phyloP scores from a whole-genome alignment of 2,888 invertebrate species.

The Aphrophora alni region DNA sequence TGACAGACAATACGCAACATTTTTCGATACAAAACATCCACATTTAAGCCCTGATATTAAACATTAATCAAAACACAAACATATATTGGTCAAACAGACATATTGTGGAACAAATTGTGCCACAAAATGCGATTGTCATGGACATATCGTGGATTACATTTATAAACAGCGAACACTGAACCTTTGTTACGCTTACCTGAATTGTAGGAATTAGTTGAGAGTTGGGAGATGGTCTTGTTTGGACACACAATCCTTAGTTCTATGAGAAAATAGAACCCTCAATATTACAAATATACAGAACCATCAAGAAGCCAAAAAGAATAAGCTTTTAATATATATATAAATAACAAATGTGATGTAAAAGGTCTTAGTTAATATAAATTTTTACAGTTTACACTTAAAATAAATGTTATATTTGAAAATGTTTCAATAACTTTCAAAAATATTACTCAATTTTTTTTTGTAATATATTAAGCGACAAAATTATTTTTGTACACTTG shows the following conservation, averaged over 20 bases:
- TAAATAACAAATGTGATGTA: constrained; percentile 4
- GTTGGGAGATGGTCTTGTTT: constrained; percentile 76
- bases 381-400: background rate
- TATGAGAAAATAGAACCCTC: constrained; percentile 54
- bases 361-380: too few species aligned
- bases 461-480: too few species aligned
- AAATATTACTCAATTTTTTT: too few species aligned
- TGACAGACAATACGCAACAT: background rate
- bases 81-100: background rate
- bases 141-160: background rate
- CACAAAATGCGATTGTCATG: background rate
- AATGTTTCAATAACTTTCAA: too few species aligned
- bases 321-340: constrained; percentile 14
- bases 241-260: constrained; percentile 80
- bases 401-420: background rate
- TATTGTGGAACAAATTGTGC: background rate
- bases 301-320: constrained; percentile 19
- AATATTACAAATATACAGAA: constrained; percentile 19
- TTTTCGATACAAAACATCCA: background rate
- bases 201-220: constrained; percentile 74
- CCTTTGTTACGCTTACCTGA: constrained; percentile 65
- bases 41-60: background rate
- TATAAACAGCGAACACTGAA: background rate
- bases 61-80: background rate
- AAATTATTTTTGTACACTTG: too few species aligned